Conservation (phyloP, 2,113 vertebrate genomes). For the Leucosticte australis region DNA sequence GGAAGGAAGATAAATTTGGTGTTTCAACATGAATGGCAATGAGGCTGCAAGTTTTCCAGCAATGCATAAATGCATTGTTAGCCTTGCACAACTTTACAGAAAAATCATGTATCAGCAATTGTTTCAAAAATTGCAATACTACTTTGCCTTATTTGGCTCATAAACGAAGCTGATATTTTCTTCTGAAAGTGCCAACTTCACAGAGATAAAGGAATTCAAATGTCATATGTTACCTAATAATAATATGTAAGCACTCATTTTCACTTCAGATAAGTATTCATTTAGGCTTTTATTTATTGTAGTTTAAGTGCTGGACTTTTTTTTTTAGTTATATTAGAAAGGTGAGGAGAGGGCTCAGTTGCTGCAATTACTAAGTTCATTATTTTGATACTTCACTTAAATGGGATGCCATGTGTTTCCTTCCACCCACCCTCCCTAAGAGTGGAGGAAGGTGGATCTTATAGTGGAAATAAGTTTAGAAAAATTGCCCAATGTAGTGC, state of each 20-base stretch:
- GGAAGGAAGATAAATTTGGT: not conserved
- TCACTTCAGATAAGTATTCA: not conserved
- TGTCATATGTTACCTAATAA: not conserved
- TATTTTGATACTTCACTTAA: not conserved
- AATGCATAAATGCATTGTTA: not conserved
- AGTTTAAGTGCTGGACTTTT: not conserved
- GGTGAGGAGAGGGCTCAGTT: not conserved
- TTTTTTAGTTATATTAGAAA: not conserved
- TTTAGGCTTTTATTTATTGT: not conserved
- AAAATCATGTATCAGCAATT: not conserved
- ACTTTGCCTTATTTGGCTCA: not conserved
- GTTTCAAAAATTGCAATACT: not conserved
- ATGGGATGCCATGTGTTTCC: not conserved
- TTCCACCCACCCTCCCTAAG: not conserved
- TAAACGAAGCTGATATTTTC: not conserved
- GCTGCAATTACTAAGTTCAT: not conserved
- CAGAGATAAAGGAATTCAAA: not conserved
- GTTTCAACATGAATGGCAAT: not conserved
- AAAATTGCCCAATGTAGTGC: not conserved
- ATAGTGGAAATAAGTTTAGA: conserved; percentile 13
- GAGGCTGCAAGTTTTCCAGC: not conserved
- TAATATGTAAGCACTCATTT: not conserved
- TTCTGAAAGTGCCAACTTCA: not conserved
- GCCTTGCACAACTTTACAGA: not conserved
- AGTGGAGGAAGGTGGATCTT: not conserved